Base-by-base conservation (phyloP, 2,888 invertebrate species). In the Oxystoma pomonae region DNA sequence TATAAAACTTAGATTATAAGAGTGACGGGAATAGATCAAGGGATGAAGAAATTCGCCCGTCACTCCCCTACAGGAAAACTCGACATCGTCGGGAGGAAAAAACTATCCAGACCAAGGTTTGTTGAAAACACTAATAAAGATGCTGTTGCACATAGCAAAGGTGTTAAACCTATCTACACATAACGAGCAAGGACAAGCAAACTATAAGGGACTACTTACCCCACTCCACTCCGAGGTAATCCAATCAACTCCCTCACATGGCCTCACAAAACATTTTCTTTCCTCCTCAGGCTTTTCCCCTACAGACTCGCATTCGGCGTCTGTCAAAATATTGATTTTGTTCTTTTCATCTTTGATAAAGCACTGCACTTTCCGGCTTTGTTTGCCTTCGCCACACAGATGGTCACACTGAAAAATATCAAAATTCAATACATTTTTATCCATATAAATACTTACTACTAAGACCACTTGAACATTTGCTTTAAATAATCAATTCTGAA, bases 231-330 rank as follows among this genome's bases (percentile, higher is more conserved):
- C 87, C 0, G 94, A 89, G 5, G 88, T 81, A 59, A 95, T 87
- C 95, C 96, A 97, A 77, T 96, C 96, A 9, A 95, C 89, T 2
- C 96, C 96, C 64, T 91, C 92, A 75, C 96, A 97, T 0, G 95
- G 93, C 57, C 90, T 83, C 73, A 92, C 69, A 70, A 87, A 84
- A 76, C 98, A 98, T 16, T 82, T 66, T 73, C 88, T 86, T 68
- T 90, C 88, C 0, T 81, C 80, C 53, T 85, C 84, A 0, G 96
- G 94, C 74, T 90, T 90, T 70, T 87, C 85, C 53, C 85, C 89
- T 0, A 77, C 77, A 60, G 83, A 81, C 0, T 81, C 77, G 67
- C 90, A 90, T 55, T 88, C 87, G 0, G 82, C 81, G 65, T 91
- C 90, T 0, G 83, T 82, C 18, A 92, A 78, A 1, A 91, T 83